Base-by-base conservation (phyloP, 1,140 invertebrate species). In the Nasonia longicornis region DNA sequence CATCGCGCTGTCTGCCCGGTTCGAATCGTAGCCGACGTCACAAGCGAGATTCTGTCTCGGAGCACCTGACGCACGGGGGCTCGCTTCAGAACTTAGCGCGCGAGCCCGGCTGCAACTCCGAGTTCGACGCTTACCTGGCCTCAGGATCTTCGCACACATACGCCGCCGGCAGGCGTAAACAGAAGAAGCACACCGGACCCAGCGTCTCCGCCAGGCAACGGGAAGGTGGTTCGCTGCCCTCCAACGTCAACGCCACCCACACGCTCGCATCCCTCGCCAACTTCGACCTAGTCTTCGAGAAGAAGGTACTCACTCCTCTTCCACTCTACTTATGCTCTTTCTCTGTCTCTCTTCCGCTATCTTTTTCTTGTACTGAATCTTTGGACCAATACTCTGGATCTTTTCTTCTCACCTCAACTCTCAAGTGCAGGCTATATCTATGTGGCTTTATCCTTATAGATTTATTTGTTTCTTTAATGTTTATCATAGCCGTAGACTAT, bases 161-260 rank as follows among this genome's bases (percentile, higher is more conserved):
- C 84, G 86, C 87, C 45, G 86, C 86, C 22, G 85, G 86, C 42
- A 84, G 88, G 11, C 87, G 89, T 82, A 86, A 86, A 2, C 69
- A 73, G 29, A 90, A 90, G 80, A 89, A 89, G 75, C 87, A 88
- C 66, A 85, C 87, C 1, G 89, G 88, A 63, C 87, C 89, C 7
- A 91, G 88, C 83, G 92, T 93, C 0, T 94, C 93, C 77, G 92
- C 94, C 10, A 90, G 94, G 76, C 93, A 94, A 86, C 90, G 93
- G 20, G 94, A 94, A 90, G 94, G 94, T 75, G 94, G 94, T 81
- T 93, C 93, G 31, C 87, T 93, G 79, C 93, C 93, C 0, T 92
- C 92, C 22, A 93, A 93, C 88, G 93, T 93, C 67, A 93, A 93
- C 85, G 89, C 92, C 38, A 91, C 90, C 2, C 90, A 91, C 77